These are phyloP conservation scores for Notothenia rossii DNA, from an alignment of 2,113 vertebrate species.

Conservation along the genomic window DNA sequence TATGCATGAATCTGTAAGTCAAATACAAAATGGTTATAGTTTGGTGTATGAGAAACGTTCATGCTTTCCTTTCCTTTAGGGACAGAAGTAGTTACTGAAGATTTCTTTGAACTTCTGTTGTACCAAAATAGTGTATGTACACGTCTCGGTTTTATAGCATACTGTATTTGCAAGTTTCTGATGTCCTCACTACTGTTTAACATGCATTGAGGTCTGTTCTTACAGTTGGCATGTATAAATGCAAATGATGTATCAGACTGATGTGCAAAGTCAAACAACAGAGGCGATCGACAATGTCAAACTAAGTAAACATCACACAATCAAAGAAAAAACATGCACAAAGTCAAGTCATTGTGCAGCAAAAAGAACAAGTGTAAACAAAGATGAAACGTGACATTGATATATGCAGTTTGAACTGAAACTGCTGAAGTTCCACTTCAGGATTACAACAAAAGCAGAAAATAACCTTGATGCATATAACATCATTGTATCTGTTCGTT, in stretches of 20 bases:
- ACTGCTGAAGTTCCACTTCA: too few relatives aligned
- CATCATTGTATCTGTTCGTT: too few relatives aligned
- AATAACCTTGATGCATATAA: too few relatives aligned
- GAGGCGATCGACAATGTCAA: not conserved
- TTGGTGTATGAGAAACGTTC: too few relatives aligned
- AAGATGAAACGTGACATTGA: not conserved
- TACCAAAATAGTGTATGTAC: not conserved
- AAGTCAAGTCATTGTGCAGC: too few relatives aligned
- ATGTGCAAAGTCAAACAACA: not conserved
- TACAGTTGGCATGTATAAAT: not conserved
- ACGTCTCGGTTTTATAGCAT: not conserved
- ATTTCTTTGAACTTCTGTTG: too few relatives aligned
- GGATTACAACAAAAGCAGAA: too few relatives aligned
- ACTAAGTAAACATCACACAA: not conserved
- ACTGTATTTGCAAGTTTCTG: conserved; percentile 1
- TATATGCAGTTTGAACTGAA: not conserved
- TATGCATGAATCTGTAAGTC: too few relatives aligned
- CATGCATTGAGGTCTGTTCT: not conserved
- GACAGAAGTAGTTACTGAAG: too few relatives aligned
- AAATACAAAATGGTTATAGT: too few relatives aligned
- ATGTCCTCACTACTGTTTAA: not conserved
- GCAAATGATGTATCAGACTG: not conserved
- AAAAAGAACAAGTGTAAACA: not conserved
- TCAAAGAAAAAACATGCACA: not conserved
- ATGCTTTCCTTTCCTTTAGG: too few relatives aligned